A percentile compares a stretch with the other conserved stretches of the same genome.
These are phyloP conservation scores for Coremacera marginata DNA, from an alignment of 2,888 invertebrate species.

Conservation along the genomic window DNA sequence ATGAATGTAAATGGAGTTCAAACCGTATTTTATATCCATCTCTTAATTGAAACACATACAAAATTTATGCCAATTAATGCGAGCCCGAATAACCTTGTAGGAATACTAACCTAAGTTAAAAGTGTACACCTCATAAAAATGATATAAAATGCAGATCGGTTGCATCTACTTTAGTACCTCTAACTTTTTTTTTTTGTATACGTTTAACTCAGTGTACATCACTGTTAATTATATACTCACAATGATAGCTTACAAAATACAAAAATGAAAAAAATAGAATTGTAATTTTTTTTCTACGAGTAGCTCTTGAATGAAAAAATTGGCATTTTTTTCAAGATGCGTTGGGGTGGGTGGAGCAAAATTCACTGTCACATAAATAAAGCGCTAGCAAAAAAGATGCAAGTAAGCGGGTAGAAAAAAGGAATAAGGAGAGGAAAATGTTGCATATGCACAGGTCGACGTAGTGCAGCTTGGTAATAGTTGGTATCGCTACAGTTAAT, in stretches of 20 bases:
- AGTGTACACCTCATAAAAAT: background rate
- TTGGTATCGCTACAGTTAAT: background rate
- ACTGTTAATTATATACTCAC: constrained; percentile 23
- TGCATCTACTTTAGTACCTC: too few relatives aligned
- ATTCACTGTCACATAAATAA: background rate
- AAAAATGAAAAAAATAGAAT: constrained; percentile 38
- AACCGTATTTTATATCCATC: too few relatives aligned
- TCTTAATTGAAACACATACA: background rate
- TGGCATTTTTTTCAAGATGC: too few relatives aligned
- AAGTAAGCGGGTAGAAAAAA: background rate
- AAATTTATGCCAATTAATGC: background rate
- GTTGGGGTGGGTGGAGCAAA: background rate
- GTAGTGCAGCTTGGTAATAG: too few relatives aligned
- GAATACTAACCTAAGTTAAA: background rate
- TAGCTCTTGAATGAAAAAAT: too few relatives aligned
- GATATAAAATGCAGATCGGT: background rate
- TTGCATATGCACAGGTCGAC: background rate
- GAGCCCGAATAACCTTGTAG: background rate
- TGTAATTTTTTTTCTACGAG: constrained; percentile 13
- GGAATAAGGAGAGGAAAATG: background rate
- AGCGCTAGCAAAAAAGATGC: background rate
- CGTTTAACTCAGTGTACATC: background rate
- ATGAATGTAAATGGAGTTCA: too few relatives aligned
- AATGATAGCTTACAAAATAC: background rate
- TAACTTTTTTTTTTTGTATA: constrained; percentile 30